Percentiles rank a stretch among this genome's conserved stretches.
Conservation (phyloP, 2,113 vertebrate species). For the Serilophus lunatus region DNA sequence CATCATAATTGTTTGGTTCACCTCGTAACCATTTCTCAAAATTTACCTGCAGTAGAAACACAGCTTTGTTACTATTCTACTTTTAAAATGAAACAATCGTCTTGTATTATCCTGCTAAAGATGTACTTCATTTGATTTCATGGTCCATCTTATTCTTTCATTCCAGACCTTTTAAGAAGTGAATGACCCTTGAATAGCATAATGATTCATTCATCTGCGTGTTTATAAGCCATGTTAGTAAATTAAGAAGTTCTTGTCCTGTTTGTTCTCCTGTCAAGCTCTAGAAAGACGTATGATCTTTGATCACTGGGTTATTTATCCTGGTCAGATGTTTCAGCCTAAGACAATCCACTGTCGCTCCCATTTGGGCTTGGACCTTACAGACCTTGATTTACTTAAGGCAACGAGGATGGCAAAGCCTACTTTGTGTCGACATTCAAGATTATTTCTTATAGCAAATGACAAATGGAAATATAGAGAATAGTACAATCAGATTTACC, state of each 20-base stretch:
- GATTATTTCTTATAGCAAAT: neutral
- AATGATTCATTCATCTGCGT: neutral
- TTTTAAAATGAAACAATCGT: neutral
- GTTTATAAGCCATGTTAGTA: neutral
- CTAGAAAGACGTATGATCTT: neutral
- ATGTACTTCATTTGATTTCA: neutral
- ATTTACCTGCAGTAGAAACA: slow-evolving; percentile 69
- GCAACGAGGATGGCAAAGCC: rapidly evolving
- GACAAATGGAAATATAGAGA: neutral
- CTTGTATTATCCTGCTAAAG: neutral
- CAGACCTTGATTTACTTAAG: neutral
- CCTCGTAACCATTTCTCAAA: slow-evolving; percentile 84
- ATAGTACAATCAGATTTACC: neutral
- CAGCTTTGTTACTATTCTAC: neutral
- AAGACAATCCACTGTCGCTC: neutral
- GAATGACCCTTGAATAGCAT: neutral
- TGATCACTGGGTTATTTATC: neutral
- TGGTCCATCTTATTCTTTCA: neutral
- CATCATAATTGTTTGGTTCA: slow-evolving; percentile 91
- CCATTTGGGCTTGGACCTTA: neutral
- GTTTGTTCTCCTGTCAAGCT: neutral
- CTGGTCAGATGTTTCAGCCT: neutral
- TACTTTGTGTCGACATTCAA: neutral
- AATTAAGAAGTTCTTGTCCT: neutral
- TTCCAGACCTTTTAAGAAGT: neutral